phyloP scores from a whole-genome alignment of 30 jellyfish, hydroid and myxozoan species.

The Catostylus mosaicus region DNA sequence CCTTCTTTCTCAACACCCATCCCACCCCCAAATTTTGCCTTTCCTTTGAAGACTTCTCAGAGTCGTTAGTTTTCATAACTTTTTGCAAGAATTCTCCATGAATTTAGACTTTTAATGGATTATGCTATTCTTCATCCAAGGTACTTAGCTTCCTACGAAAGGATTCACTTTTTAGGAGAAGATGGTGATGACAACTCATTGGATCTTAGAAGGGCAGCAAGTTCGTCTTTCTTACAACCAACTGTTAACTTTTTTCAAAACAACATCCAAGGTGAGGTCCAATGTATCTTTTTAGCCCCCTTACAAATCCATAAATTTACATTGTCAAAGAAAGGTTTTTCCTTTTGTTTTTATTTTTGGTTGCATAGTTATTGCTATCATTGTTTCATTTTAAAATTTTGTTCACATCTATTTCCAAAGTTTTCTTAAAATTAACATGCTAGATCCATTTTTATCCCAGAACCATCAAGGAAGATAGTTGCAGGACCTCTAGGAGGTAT shows the following conservation, averaged over 20 bases:
- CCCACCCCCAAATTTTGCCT: no score
- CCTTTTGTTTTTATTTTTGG: no score
- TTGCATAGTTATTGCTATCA: no score
- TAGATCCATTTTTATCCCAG: conserved; percentile 33
- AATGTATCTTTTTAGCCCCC: no score
- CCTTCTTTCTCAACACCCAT: no score
- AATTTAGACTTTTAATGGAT: background rate
- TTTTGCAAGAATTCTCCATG: background rate
- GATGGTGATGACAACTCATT: conserved; percentile 79
- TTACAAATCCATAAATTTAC: no score
- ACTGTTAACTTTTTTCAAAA: conserved; percentile 11
- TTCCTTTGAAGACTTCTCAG: no score
- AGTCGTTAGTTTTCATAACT: no score
- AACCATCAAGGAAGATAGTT: conserved; percentile 14
- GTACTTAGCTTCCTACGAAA: conserved; percentile 84
- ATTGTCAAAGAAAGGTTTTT: no score
- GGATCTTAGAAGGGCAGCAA: conserved; percentile 37
- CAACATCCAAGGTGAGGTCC: conserved; percentile 26
- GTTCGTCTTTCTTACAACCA: conserved; percentile 19
- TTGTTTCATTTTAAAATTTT: no score
- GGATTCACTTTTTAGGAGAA: conserved; percentile 82
- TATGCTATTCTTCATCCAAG: conserved; percentile 7
- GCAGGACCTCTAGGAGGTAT: conserved; percentile 83
- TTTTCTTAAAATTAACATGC: no score
- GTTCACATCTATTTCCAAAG: no score